Conservation (phyloP, 2,888 invertebrate species). For the Drosophila multiciliata region DNA sequence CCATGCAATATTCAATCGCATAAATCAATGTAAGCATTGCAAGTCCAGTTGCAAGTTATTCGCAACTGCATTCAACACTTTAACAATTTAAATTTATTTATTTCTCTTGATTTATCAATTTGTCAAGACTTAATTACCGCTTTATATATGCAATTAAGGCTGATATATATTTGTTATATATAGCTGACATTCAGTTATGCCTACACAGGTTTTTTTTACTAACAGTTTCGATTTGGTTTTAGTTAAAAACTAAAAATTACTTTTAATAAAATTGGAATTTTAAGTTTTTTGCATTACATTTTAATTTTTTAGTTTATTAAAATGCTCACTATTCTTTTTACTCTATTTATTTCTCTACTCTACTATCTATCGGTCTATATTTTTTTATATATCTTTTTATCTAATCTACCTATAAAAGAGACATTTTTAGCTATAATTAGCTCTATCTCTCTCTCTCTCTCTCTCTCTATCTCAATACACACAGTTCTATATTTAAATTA, state of each 20-base stretch:
- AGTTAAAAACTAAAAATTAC: background rate
- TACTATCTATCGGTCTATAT: background rate
- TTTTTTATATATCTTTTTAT: background rate
- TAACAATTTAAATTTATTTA: background rate
- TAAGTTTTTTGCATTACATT: background rate
- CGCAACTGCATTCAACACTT: background rate
- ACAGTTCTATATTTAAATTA: background rate
- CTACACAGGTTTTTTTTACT: background rate
- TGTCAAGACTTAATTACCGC: background rate
- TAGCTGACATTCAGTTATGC: background rate
- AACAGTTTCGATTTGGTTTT: background rate
- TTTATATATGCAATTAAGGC: fast-evolving
- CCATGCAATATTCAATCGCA: conserved; percentile 50
- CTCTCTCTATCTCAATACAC: background rate
- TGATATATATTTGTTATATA: background rate
- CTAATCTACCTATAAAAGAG: background rate
- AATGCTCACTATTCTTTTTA: background rate
- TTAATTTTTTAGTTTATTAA: background rate
- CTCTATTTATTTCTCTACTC: background rate
- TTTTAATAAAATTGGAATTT: background rate
- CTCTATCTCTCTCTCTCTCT: background rate
- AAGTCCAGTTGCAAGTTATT: background rate
- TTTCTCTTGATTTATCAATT: background rate
- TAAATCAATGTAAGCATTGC: conserved; percentile 29
- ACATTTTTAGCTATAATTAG: too few relatives aligned